Base-by-base conservation (phyloP, 2,797 vertebrate species). In the Sparidentex hasta region DNA sequence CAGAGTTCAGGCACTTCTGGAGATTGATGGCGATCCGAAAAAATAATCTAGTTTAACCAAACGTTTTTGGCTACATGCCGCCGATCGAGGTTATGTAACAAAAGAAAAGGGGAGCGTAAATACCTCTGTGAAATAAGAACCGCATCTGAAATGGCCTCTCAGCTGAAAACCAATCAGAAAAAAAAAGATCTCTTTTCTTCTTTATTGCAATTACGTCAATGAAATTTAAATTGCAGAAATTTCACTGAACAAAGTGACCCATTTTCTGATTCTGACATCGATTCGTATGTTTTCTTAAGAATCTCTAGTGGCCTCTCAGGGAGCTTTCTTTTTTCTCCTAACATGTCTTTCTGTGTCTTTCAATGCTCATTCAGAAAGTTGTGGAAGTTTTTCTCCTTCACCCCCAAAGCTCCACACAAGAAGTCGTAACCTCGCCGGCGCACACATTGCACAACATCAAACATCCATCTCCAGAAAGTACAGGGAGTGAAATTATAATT, bases 401-500 rank as follows among this genome's bases (percentile, higher is more conserved):
- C 23, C 14, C 16, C 23, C 43, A 63, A 48, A 3, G 17, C 52
- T 59, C 55, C 52, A 73, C 20, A 66, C 54, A 78, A 79, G 65
- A 75, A 71, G 44, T 65, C 64, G 57, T 21, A 82, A 65, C 72
- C 59, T 67, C 21, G 29, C 18, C 11, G 58, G n/a, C 3, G 8
- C 59, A 65, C 56, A 55, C 52, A 55, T 56, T 71, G 57, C 74
- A 58, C 65, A 84, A 59, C 50, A 83, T 77, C 56, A 72, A 67
- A 82, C 17, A 25, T 72, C 63, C 48, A 86, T 77, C 87, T 65
- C 61, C n/a, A 64, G 18, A 64, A 76, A 69, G 67, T 50, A 41
- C 67, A 65, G 21, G 16, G 50, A 59, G 72, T 55, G 55, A 75
- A 78, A 80, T 77, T 64, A 65, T 83, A 80, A 87, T 85, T 56